Evolutionary conservation across 1,140 invertebrate species (phyloP), one percentile per base, ranked within the genome.

Genomic region (Laupala kohalensis): DNA sequence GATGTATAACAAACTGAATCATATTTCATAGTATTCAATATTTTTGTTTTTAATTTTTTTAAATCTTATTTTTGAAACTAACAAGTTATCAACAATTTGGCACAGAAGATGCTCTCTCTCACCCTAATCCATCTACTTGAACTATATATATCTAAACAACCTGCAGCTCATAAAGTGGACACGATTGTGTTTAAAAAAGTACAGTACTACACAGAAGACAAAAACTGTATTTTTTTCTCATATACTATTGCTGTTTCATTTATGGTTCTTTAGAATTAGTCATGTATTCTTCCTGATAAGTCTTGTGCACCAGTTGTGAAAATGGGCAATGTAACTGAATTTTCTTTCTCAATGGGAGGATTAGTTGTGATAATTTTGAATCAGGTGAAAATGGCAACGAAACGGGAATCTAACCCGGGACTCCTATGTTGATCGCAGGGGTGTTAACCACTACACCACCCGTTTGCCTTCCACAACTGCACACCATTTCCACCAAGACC

Each of bases 1-100:
- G 19, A 53, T 9, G 37, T 53, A 9, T 53, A 53, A 53, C 37
- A 53, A 53, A 53, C 37, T 53, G 37, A 19, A 53, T 13, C 19
- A 53, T 53, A 53, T 19, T 19, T 53, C 37, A 53, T 9, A 13
- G 9, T 19, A 53, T 53, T 19, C 37, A 53, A 53, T 53, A 53
- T 53, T 13, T 53, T 53, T 53, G n/a, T 53, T 53, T 53, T 9
- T 13, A 30, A n/a, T 30, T 29, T 68, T 68, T 29, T 30, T 26
- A 23, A 23, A 28, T 29, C n/a, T n/a, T 23, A 26, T 9, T 26
- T 66, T 12, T 68, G 24, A 68, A 68, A 68, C 67, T 68, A 68
- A 68, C 67, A 68, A 68, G 67, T 68, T 68, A n/a, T 68, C 67
- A 68, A 68, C 67, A 68, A 68, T 68, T 68, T 68, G 67, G 67